Conservation (phyloP, 2,888 invertebrate genomes). For the Cheilosia impressa region DNA sequence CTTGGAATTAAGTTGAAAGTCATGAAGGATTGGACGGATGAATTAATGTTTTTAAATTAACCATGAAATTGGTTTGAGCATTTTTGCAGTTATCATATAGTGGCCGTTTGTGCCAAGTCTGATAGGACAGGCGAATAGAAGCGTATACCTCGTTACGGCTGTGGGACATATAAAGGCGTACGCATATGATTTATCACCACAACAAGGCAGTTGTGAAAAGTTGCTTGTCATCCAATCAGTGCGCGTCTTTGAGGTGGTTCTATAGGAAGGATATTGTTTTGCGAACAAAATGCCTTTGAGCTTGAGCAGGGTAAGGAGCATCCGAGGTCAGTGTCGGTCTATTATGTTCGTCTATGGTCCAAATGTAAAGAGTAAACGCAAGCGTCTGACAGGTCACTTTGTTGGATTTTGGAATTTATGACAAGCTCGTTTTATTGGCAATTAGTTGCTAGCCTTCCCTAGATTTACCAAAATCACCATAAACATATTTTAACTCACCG, state of each 20-base stretch:
- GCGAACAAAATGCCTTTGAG: too few species aligned
- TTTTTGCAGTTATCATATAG: conserved; percentile 3
- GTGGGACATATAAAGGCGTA: background rate
- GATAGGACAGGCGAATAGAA: background rate
- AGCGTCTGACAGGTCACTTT: too few species aligned
- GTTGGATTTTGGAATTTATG: too few species aligned
- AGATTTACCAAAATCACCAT: too few species aligned
- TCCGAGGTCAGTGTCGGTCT: too few species aligned
- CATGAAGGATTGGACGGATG: conserved; percentile 5
- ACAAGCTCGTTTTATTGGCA: too few species aligned
- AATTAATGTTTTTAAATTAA: conserved; percentile 19
- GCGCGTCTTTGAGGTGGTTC: background rate
- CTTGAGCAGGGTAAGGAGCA: too few species aligned
- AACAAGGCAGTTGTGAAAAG: background rate
- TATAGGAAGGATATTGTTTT: background rate
- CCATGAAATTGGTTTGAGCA: conserved; percentile 47
- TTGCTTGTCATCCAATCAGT: conserved; percentile 4
- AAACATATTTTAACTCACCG: too few species aligned
- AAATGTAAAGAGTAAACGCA: too few species aligned
- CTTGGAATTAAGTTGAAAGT: conserved; percentile 39
- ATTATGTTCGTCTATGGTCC: too few species aligned
- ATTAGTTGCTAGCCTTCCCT: too few species aligned
- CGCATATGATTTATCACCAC: background rate
- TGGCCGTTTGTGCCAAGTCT: background rate
- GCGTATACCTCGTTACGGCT: background rate